Conservation (phyloP, 2,797 vertebrate species). For the Cetoscarus ocellatus region DNA sequence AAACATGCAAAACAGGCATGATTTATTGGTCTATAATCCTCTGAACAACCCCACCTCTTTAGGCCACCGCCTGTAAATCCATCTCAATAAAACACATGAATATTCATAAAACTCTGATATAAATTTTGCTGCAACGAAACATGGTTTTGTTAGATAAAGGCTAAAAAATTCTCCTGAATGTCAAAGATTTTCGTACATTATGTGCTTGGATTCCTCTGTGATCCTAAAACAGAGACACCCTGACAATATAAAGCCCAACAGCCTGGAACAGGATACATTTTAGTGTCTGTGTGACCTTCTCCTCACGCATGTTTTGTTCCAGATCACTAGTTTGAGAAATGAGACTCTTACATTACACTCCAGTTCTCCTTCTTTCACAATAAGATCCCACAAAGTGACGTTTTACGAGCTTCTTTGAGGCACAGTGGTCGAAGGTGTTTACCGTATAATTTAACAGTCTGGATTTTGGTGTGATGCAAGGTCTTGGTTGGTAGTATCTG, state of each 20-base stretch:
- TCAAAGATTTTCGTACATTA: neutral
- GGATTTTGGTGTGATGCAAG: neutral
- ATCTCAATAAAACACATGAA: slow-evolving; percentile 25
- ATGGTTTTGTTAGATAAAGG: neutral
- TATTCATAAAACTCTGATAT: slow-evolving; percentile 16
- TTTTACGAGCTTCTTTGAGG: slow-evolving; percentile 1
- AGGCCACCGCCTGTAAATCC: slow-evolving; percentile 34
- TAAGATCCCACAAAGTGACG: slow-evolving; percentile 1
- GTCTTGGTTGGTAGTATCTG: neutral
- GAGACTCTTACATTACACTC: neutral
- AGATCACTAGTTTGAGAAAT: slow-evolving; percentile 39
- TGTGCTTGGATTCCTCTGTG: neutral
- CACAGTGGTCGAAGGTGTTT: neutral
- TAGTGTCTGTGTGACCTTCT: slow-evolving; percentile 19
- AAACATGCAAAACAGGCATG: slow-evolving; percentile 57
- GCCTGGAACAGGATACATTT: slow-evolving; percentile 4
- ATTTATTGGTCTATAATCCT: slow-evolving; percentile 52
- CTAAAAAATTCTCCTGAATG: neutral
- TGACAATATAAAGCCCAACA: slow-evolving; percentile 6
- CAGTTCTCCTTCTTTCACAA: neutral
- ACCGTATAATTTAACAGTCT: neutral
- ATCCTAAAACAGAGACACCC: slow-evolving; percentile 17
- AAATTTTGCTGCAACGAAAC: slow-evolving; percentile 6
- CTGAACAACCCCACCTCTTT: slow-evolving; percentile 46
- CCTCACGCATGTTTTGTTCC: slow-evolving; percentile 18